A percentile compares a stretch with the other conserved stretches of the same genome.
Evolutionary conservation across 2,113 vertebrate genomes (phyloP).

Genomic region (Petrocephalus zakoni): DNA sequence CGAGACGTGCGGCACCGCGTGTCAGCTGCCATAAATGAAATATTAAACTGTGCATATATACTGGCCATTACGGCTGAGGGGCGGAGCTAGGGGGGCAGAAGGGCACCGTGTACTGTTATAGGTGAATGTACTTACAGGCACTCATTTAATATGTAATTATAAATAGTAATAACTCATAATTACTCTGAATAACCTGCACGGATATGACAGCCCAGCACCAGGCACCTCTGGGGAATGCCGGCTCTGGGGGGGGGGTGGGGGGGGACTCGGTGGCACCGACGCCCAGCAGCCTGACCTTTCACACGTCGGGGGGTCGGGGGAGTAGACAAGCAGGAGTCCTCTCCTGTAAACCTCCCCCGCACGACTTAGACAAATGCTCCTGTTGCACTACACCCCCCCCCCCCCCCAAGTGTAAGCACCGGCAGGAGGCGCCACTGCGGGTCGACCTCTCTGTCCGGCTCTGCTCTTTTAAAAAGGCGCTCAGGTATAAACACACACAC

Average conservation of each 20-base stretch:
- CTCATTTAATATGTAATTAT: background rate
- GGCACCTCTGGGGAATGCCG: background rate
- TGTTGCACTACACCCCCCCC: background rate
- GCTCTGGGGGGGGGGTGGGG: background rate
- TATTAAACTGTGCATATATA: conserved; percentile 48
- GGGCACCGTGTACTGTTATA: background rate
- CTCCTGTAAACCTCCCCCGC: background rate
- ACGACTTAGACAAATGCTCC: background rate
- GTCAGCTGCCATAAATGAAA: conserved; percentile 38
- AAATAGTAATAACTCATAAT: background rate
- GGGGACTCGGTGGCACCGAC: too few relatives aligned
- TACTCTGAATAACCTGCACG: background rate
- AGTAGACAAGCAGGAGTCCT: background rate
- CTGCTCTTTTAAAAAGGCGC: background rate
- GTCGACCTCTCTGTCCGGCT: background rate
- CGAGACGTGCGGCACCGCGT: background rate
- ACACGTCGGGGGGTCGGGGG: background rate
- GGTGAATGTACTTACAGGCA: background rate
- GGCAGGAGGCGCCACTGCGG: background rate
- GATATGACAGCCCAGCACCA: background rate
- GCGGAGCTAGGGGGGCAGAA: background rate
- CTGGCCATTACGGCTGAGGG: conserved; percentile 36
- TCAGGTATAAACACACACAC: background rate
- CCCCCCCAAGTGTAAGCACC: background rate
- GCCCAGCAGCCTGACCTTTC: background rate